Base-by-base conservation (phyloP, 2,888 invertebrate species). In the Apeira syringaria region DNA sequence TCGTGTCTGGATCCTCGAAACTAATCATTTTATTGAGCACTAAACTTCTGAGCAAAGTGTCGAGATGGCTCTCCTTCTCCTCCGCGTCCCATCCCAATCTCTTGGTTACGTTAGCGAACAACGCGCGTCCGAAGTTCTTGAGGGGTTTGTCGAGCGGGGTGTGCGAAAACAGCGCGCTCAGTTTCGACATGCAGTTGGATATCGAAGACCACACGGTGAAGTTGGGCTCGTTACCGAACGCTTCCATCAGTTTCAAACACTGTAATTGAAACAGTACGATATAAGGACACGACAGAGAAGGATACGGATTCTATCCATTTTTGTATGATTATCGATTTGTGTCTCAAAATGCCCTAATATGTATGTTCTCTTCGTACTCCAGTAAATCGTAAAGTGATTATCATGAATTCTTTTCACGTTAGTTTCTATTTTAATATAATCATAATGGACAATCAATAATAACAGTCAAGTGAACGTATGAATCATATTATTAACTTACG, bases 201-300 rank as follows among this genome's bases (percentile, higher is more conserved):
- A 97, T 94, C 0, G 94, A 94, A 4, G 94, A 95, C 98, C 98
- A 99, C 0, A 98, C 98, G 0, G 98, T 97, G 85, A 95, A 99
- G 80, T 98, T 96, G 22, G 93, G 94, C 78, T 99, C 98, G 57
- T 95, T 93, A 51, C 93, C 91, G 74, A 94, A 98, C 0, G 97
- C 96, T 61, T 94, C 93, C 69, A 97, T 93, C n/a, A 98, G 90
- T 68, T 95, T 93, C 36, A 99, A 85, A 0, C 91, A 91, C 85
- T 87, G 77, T 5, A 34, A 45, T 7, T 15, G 5, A 9, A 34
- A 18, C 4, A 17, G 2, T n/a, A n/a, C n/a, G n/a, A n/a, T n/a
- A n/a, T n/a, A n/a, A n/a, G n/a, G n/a, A n/a, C n/a, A n/a, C n/a
- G n/a, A n/a, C n/a, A n/a, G n/a, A n/a, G n/a, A n/a, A n/a, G n/a